Conservation (phyloP, 2,888 invertebrate genomes). For the Apeira syringaria region DNA sequence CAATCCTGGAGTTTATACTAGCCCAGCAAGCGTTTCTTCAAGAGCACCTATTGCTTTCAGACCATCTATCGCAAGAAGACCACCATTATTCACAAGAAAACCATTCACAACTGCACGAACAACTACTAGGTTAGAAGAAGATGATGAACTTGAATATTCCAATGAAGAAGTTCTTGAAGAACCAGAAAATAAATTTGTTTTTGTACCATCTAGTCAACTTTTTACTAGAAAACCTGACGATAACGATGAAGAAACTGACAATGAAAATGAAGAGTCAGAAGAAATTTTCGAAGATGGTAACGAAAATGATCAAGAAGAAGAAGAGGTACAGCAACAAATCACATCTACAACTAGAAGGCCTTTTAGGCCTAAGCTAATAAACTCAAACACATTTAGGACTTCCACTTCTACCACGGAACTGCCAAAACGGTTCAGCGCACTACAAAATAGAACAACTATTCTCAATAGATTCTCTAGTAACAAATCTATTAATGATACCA, state of each 20-base stretch:
- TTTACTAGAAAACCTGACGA: conserved; percentile 63
- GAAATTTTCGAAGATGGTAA: conserved; percentile 39
- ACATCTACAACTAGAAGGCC: conserved; percentile 55
- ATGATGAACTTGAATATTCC: conserved; percentile 63
- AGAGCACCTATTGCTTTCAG: conserved; percentile 48
- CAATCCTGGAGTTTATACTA: conserved; percentile 74
- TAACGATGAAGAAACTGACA: conserved; percentile 47
- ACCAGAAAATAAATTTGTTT: conserved; percentile 64
- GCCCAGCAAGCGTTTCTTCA: conserved; percentile 61
- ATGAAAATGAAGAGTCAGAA: conserved; percentile 48
- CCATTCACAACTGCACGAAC: conserved; percentile 70
- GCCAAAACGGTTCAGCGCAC: conserved; percentile 48
- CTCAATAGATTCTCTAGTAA: conserved; percentile 58
- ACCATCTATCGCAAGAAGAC: conserved; percentile 57
- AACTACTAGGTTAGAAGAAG: conserved; percentile 52
- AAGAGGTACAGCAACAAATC: conserved; percentile 40
- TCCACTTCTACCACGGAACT: conserved; percentile 69
- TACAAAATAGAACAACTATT: conserved; percentile 59
- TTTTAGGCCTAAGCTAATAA: conserved; percentile 62
- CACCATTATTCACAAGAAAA: conserved; percentile 61
- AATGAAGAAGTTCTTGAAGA: conserved; percentile 64
- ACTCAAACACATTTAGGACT: conserved; percentile 72
- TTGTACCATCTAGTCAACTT: conserved; percentile 71
- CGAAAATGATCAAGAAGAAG: conserved; percentile 48
- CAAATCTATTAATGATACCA: conserved; percentile 54